Conservation (phyloP, 2,797 vertebrate genomes). For the Acridotheres tristis region DNA sequence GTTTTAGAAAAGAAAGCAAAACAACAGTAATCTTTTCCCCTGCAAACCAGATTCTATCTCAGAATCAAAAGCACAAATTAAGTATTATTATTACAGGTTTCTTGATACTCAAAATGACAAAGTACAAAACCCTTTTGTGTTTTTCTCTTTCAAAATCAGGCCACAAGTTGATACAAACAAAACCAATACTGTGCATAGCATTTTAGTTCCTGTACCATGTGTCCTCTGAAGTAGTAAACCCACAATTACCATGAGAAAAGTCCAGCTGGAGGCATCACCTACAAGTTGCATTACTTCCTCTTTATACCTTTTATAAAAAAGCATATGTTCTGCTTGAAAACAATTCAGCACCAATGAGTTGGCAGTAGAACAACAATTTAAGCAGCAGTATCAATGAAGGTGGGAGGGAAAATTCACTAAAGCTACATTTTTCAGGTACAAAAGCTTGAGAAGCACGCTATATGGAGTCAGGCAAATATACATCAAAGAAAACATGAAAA, state of each 20-base stretch:
- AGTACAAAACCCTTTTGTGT: background rate
- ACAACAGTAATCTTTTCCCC: background rate
- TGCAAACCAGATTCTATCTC: background rate
- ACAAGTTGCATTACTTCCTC: background rate
- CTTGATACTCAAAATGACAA: background rate
- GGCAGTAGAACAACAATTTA: background rate
- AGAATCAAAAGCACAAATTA: background rate
- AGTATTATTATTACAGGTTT: background rate
- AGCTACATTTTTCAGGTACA: constrained; percentile 8
- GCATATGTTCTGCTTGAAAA: constrained; percentile 2
- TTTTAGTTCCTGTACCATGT: constrained; percentile 1
- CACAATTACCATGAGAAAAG: constrained; percentile 57
- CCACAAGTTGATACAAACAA: constrained; percentile 22
- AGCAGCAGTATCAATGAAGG: background rate
- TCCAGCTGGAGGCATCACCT: constrained; percentile 47
- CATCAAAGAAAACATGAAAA: background rate
- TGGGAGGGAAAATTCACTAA: constrained; percentile 11
- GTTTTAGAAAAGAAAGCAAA: background rate
- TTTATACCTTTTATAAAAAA: background rate
- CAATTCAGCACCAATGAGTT: background rate
- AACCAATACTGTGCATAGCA: background rate
- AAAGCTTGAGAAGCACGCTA: background rate
- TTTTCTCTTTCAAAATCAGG: background rate
- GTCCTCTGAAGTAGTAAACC: constrained; percentile 1
- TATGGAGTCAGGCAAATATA: background rate